Evolutionary conservation across 1,140 invertebrate genomes (phyloP), one percentile per base, ranked within the genome.

Genomic region (Brachionus plicatilis): DNA sequence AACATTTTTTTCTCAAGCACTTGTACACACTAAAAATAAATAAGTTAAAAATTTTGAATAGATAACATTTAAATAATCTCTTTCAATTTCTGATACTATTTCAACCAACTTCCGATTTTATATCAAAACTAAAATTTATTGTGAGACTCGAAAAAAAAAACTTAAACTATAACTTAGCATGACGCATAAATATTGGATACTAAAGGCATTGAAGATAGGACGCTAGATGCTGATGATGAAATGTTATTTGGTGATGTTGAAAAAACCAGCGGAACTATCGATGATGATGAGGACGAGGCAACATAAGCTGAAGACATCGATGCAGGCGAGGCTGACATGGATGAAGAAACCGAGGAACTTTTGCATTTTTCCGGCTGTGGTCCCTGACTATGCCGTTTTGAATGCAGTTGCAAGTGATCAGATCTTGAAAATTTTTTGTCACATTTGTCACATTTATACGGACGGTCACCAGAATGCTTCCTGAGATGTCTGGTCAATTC

Each of bases 371-470:
- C 53, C n/a, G 37, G 53, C 20, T 82, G 53, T 11, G 27, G 9
- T 29, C 20, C 7, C 29, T 68, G 53, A 43, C 43, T 60, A 4
- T 82, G 79, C 7, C 79, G 20, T 4, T 68, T 53, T 33, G 66
- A 84, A 70, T 84, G 82, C 1, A 84, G 20, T 56, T 84, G 82
- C 86, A 99, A 91, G 91, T 99, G 97, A 91, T 99, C 97, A 85
- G 94, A 96, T 33, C 97, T 91, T 7, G 96, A 96, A 89, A 98
- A 98, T n/a, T 94, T 88, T 14, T 95, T 91, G 88, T 97, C 95
- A 89, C 96, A 98, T 8, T 96, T 94, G 85, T 93, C 93, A 89
- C 96, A 99, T 88, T 96, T 96, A 92, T 98, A 99, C 9, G 97
- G 97, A 88, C 98, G 96, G 84, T 95, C 95, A 43, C 96, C 96